These are phyloP conservation scores for Caenorhabditis angaria DNA, from an alignment of 2,888 invertebrate species.

Conservation along the genomic window DNA sequence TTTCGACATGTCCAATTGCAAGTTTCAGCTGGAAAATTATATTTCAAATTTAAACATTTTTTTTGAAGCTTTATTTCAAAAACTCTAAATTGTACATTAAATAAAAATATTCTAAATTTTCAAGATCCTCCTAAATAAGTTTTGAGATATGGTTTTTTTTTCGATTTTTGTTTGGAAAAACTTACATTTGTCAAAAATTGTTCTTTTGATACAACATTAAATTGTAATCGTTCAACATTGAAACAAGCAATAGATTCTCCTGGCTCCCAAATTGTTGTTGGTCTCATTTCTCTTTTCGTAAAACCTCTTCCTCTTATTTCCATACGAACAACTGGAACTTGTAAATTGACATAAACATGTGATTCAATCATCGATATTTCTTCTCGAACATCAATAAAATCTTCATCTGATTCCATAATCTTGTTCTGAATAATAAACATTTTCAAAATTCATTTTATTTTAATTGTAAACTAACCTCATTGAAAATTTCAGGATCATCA, in stretches of 20 bases:
- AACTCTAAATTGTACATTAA: not conserved
- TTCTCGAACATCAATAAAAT: constrained; percentile 22
- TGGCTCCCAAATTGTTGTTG: constrained; percentile 45
- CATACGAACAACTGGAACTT: constrained; percentile 41
- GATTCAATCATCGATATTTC: constrained; percentile 41
- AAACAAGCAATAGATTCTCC: constrained; percentile 58
- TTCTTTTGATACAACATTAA: constrained; percentile 59
- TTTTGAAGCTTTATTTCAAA: not conserved
- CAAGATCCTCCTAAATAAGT: no score
- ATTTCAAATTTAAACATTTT: constrained; percentile 4
- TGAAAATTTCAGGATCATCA: constrained; percentile 44
- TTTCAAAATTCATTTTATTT: no score
- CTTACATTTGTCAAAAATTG: constrained; percentile 48
- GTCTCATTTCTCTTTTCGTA: constrained; percentile 27
- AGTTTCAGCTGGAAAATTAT: constrained; percentile 58
- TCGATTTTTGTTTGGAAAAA: no score
- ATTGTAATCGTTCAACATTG: constrained; percentile 45
- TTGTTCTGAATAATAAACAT: not conserved
- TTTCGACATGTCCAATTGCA: constrained; percentile 49
- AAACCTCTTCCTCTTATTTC: constrained; percentile 40
- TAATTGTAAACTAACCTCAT: constrained; percentile 14
- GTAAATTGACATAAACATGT: constrained; percentile 48
- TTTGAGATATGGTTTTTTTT: no score
- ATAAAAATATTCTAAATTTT: not conserved
- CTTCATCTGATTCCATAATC: constrained; percentile 12